Conservation (phyloP, 1,140 invertebrate species). For the Plodia interpunctella region DNA sequence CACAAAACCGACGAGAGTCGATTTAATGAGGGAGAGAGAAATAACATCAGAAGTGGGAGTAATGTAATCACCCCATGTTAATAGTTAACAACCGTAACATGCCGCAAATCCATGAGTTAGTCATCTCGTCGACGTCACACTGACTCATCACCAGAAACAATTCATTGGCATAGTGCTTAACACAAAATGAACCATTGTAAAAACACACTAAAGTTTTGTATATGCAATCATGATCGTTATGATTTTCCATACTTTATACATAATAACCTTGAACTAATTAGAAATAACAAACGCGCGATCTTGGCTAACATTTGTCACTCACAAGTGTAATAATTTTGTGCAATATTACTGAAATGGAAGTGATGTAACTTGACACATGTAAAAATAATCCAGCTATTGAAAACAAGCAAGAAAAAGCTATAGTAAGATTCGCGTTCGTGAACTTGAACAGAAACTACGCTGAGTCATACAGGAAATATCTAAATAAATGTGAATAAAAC, state of each 20-base stretch:
- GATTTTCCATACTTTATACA: neutral
- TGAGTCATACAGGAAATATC: neutral
- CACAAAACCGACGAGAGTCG: neutral
- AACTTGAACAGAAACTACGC: neutral
- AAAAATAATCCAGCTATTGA: too few relatives aligned
- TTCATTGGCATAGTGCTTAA: conserved; percentile 1
- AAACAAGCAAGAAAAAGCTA: too few relatives aligned
- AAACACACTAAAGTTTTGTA: neutral
- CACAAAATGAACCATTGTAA: neutral
- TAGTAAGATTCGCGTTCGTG: too few relatives aligned
- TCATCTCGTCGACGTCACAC: conserved; percentile 39
- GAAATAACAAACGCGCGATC: neutral
- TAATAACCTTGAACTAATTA: neutral
- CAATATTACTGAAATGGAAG: too few relatives aligned
- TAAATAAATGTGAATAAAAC: neutral
- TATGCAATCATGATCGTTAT: conserved; percentile 9
- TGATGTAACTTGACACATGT: too few relatives aligned
- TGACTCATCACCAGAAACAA: conserved; percentile 45
- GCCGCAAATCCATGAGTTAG: conserved; percentile 67
- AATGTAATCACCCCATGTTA: conserved; percentile 58
- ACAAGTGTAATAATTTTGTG: neutral
- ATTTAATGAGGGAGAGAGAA: neutral
- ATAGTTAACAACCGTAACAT: conserved; percentile 62
- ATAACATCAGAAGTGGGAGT: conserved; percentile 23
- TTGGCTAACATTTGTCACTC: neutral